Base-by-base conservation (phyloP, 2,888 invertebrate genomes). In the Sinopyrophorus schimmeli region DNA sequence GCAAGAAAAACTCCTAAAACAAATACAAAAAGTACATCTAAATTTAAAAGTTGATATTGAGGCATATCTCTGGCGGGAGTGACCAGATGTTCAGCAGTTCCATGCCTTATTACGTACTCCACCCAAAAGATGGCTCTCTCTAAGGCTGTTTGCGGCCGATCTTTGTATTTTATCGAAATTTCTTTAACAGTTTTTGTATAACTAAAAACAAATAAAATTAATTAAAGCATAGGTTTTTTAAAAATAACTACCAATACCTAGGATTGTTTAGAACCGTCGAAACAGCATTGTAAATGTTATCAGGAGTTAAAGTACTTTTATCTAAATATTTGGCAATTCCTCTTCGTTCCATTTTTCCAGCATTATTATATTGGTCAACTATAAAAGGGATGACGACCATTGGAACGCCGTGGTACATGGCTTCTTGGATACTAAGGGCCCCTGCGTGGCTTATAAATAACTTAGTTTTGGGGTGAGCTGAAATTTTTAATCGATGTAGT, bases 321-420 rank as follows among this genome's bases (percentile, higher is more conserved):
- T 62, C 55, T 9, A 67, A 17, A 5, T 17, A 50, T 5, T 55
- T 15, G 2, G 60, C 66, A 18, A 61, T 42, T 10, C 65, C 66
- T 14, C 57, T 54, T 1, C 53, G 41, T 12, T 58, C 60, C 16
- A 69, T 59, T 31, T 61, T 59, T n/a, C 47, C 31, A 53, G 66
- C 56, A 50, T 71, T 71, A 6, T 61, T 23, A 20, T 58, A 43
- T 37, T 68, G 66, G 37, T 68, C 67, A 2, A 39, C 57, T 20
- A 62, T 60, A 11, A 67, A 47, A 1, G 67, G 69, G 12, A 69
- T 58, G 3, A 62, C 49, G 5, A 58, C 21, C n/a, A 56, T 46
- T 21, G 58, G 58, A 11, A 58, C 53, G 14, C 54, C 58, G 37
- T 58, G 56, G 28, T 50, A 55, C 31, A 54, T 34, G 3, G 47